phyloP scores from a whole-genome alignment of 2,113 vertebrate species.

The Myrmecophaga tridactyla region DNA sequence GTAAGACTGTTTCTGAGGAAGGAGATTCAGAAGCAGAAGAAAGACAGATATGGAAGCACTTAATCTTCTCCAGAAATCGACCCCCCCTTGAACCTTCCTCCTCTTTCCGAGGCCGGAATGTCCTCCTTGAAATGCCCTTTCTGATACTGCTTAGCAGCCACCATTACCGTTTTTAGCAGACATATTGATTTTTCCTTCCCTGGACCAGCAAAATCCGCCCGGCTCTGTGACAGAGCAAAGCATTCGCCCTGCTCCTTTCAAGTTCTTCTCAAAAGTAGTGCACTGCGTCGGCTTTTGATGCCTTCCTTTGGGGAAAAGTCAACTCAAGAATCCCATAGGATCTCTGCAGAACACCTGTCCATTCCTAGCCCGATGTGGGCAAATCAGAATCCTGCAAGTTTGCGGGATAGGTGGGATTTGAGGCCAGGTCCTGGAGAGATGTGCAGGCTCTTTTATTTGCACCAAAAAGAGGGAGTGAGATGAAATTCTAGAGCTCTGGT shows the following conservation, averaged over 20 bases:
- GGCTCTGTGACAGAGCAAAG: conserved; percentile 6
- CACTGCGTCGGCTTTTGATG: accelerated
- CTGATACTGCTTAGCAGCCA: not conserved
- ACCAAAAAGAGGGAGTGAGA: not conserved
- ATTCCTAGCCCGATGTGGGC: not conserved
- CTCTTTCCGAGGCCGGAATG: not conserved
- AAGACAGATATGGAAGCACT: not conserved
- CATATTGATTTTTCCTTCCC: conserved; percentile 32
- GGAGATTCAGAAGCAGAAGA: not conserved
- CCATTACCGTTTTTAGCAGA: not conserved
- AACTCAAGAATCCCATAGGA: accelerated
- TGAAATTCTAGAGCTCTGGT: not conserved
- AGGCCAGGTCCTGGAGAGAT: not conserved
- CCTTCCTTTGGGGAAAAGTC: not conserved
- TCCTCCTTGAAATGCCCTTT: not conserved
- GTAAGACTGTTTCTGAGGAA: not conserved
- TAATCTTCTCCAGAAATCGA: not conserved
- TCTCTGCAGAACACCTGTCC: not conserved
- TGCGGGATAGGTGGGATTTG: not conserved
- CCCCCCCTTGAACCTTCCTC: not conserved
- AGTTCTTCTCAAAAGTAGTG: not conserved
- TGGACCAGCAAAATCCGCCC: not conserved
- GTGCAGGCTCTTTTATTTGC: not conserved
- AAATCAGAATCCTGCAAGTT: accelerated
- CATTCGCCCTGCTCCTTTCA: too few relatives aligned